Evolutionary conservation across 1,140 invertebrate species (phyloP).

Genomic region (Lethrus apterus): DNA sequence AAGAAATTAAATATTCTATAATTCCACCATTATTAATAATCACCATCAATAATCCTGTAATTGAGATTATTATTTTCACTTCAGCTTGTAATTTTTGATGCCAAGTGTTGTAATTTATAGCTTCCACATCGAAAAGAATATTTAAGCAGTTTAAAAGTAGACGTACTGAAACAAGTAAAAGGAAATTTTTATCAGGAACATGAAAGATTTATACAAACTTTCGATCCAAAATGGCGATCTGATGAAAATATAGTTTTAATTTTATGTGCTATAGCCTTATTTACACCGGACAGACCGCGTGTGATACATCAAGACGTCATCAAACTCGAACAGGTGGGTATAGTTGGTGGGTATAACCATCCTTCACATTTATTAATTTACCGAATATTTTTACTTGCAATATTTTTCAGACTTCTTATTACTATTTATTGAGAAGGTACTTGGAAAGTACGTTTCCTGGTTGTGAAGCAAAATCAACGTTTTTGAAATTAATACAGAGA

Average conservation of each 20-base stretch:
- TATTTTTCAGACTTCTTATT: slow-evolving; percentile 74
- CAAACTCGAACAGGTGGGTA: slow-evolving; percentile 71
- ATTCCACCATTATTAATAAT: too few relatives aligned
- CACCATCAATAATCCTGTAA: too few relatives aligned
- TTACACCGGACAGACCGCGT: slow-evolving; percentile 71
- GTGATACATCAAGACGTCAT: slow-evolving; percentile 80
- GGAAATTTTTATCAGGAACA: slow-evolving; percentile 81
- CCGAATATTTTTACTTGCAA: slow-evolving; percentile 9
- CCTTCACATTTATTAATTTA: background rate
- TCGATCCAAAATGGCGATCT: slow-evolving; percentile 67
- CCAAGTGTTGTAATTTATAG: slow-evolving; percentile 35
- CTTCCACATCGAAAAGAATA: slow-evolving; percentile 68
- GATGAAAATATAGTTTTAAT: slow-evolving; percentile 87
- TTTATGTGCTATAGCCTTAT: slow-evolving; percentile 81
- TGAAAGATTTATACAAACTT: slow-evolving; percentile 71
- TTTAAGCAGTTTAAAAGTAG: slow-evolving; percentile 67
- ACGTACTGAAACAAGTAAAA: slow-evolving; percentile 78
- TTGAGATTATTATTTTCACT: too few relatives aligned
- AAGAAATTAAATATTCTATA: background rate
- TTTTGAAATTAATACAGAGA: slow-evolving; percentile 81
- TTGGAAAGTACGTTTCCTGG: slow-evolving; percentile 74
- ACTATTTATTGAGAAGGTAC: slow-evolving; percentile 78
- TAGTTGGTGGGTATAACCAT: too few relatives aligned
- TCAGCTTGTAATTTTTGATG: background rate
- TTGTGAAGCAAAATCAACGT: slow-evolving; percentile 77